Percentiles rank a stretch among this genome's conserved stretches.
Conservation (phyloP, 2,888 invertebrate genomes). For the Protophormia terraenovae region DNA sequence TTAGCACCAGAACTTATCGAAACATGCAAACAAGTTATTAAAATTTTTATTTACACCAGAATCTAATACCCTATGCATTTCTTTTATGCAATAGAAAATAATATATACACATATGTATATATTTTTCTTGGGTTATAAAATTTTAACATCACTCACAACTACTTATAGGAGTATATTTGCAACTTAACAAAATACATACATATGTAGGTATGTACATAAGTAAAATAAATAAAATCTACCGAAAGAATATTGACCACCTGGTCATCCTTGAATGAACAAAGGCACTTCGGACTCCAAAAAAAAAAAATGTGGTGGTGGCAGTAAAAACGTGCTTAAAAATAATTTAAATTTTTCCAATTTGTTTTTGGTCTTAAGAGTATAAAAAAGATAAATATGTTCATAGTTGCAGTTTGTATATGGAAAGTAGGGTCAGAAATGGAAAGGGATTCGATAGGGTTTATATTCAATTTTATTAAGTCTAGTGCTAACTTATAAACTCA, state of each 20-base stretch:
- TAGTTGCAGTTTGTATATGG: not conserved
- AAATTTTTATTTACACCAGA: not conserved
- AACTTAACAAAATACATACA: too few relatives aligned
- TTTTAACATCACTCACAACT: conserved; percentile 20
- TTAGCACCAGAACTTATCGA: not conserved
- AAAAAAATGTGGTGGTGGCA: conserved; percentile 24
- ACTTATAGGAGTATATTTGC: too few relatives aligned
- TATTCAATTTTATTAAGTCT: conserved; percentile 40
- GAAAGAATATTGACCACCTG: conserved; percentile 70
- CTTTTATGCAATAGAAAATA: not conserved
- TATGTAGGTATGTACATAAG: conserved; percentile 7
- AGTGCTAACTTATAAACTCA: conserved; percentile 45
- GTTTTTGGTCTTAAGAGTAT: conserved; percentile 2
- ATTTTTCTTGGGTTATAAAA: conserved; percentile 49
- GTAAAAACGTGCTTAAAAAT: conserved; percentile 53
- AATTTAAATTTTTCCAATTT: conserved; percentile 58
- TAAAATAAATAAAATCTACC: conserved; percentile 21
- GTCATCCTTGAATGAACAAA: conserved; percentile 67
- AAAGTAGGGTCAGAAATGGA: not conserved
- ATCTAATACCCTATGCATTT: not conserved
- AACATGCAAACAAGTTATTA: conserved; percentile 63
- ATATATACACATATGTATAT: too few relatives aligned
- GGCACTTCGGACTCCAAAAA: not conserved
- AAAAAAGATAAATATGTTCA: not conserved
- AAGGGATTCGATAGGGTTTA: not conserved